phyloP scores from a whole-genome alignment of 1,140 invertebrate genomes.

The Neodiprion fabricii region DNA sequence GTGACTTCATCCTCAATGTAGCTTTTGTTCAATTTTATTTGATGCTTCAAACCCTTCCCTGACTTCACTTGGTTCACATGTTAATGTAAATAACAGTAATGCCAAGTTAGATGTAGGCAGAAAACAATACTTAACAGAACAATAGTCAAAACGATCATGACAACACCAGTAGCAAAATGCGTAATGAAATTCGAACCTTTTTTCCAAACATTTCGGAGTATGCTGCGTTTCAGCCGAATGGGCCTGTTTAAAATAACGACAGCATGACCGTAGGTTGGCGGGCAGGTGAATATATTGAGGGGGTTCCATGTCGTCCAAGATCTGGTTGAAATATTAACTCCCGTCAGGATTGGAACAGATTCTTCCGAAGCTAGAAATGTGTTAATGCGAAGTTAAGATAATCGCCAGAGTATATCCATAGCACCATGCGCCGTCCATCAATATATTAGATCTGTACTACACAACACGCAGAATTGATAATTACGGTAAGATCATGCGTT shows the following conservation, averaged over 20 bases:
- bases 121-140: too few relatives aligned
- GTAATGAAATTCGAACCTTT: slow-evolving; percentile 54
- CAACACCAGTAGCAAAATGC: neutral
- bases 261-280: slow-evolving; percentile 48
- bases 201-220: slow-evolving; percentile 60
- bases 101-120: too few relatives aligned
- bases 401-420: neutral
- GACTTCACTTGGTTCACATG: too few relatives aligned
- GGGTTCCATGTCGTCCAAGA: slow-evolving; percentile 38
- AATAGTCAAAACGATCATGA: slow-evolving; percentile 8
- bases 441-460: too few relatives aligned
- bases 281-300: slow-evolving; percentile 29
- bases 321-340: neutral
- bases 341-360: neutral
- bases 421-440: too few relatives aligned
- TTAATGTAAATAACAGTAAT: too few relatives aligned
- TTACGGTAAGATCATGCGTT: too few relatives aligned
- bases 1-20: too few relatives aligned
- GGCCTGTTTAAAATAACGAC: slow-evolving; percentile 63
- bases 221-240: slow-evolving; percentile 49
- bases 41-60: too few relatives aligned
- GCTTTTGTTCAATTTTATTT: too few relatives aligned
- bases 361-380: neutral
- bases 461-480: too few relatives aligned
- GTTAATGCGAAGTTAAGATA: neutral